A percentile compares a stretch with the other conserved stretches of the same genome.
These are phyloP conservation scores for Bembecia ichneumoniformis DNA, from an alignment of 2,888 invertebrate genomes.

Conservation along the genomic window DNA sequence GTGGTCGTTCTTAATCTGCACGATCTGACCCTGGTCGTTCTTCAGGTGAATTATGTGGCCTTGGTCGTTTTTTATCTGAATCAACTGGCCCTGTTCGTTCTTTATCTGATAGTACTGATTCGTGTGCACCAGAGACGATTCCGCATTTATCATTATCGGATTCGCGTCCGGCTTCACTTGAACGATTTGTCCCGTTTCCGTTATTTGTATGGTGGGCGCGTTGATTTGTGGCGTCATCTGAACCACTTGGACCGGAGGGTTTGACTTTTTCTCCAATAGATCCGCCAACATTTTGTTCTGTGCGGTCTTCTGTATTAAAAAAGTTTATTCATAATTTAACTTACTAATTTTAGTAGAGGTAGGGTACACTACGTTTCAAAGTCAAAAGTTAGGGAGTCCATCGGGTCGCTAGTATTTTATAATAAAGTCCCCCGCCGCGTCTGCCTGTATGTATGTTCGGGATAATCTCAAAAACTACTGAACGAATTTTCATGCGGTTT, in stretches of 20 bases:
- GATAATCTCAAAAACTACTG: too few species aligned
- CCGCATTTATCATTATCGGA: slow-evolving; percentile 41
- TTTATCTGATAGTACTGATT: slow-evolving; percentile 57
- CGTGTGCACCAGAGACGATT: slow-evolving; percentile 31
- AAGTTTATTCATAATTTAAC: background rate
- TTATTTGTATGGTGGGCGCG: slow-evolving; percentile 63
- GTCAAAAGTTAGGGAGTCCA: too few species aligned
- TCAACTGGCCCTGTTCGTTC: slow-evolving; percentile 59
- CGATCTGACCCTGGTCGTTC: slow-evolving; percentile 40
- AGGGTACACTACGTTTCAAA: too few species aligned
- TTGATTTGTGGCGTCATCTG: slow-evolving; percentile 58
- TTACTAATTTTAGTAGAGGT: too few species aligned
- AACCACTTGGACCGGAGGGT: slow-evolving; percentile 65
- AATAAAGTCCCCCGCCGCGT: too few species aligned
- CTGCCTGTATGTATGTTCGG: too few species aligned
- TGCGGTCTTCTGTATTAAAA: slow-evolving; percentile 42
- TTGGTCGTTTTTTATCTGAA: slow-evolving; percentile 59
- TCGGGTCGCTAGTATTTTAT: too few species aligned
- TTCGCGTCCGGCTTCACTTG: slow-evolving; percentile 51
- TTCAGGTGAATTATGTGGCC: slow-evolving; percentile 62
- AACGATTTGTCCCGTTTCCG: slow-evolving; percentile 61
- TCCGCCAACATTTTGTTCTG: slow-evolving; percentile 87
- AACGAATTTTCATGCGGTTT: too few species aligned
- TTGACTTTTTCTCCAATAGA: slow-evolving; percentile 82
- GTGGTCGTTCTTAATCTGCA: background rate